phyloP scores from a whole-genome alignment of 2,888 invertebrate genomes.

The Exocentrus adspersus region DNA sequence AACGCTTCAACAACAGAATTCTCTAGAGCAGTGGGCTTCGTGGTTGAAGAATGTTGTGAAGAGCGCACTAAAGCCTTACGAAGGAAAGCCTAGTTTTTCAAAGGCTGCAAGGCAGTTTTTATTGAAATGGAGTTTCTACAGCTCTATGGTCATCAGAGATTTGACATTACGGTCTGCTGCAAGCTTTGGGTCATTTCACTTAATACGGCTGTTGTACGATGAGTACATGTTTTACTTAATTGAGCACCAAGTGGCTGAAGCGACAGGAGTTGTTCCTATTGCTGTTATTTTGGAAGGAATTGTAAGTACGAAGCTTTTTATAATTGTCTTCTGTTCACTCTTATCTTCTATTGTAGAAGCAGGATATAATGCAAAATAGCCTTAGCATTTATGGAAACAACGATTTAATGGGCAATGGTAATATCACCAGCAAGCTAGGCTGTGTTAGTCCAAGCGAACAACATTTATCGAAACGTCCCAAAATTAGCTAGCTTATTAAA shows the following conservation, averaged over 20 bases:
- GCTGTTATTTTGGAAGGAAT: constrained; percentile 85
- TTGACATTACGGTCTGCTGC: constrained; percentile 95
- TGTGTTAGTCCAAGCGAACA: constrained; percentile 61
- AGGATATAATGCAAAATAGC: constrained; percentile 60
- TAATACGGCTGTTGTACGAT: constrained; percentile 96
- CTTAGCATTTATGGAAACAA: constrained; percentile 58
- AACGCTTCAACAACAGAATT: constrained; percentile 91
- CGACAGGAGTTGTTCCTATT: constrained; percentile 90
- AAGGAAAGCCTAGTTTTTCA: constrained; percentile 83
- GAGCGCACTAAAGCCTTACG: constrained; percentile 87
- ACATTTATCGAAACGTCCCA: constrained; percentile 60
- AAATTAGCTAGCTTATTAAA: constrained; percentile 63
- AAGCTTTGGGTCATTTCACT: constrained; percentile 98
- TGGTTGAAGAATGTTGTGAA: constrained; percentile 97
- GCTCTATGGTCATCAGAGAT: constrained; percentile 97
- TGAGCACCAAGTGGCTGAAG: constrained; percentile 94
- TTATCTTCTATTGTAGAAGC: constrained; percentile 55
- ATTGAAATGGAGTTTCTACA: constrained; percentile 99
- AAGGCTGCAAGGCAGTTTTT: constrained; percentile 91
- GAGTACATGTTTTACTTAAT: constrained; percentile 99
- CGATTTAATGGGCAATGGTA: constrained; percentile 48
- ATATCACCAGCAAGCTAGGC: constrained; percentile 53
- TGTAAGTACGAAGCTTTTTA: constrained; percentile 61
- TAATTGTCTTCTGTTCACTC: neutral
- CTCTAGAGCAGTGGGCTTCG: constrained; percentile 96